Evolutionary conservation across 2,113 vertebrate species (phyloP).

Genomic region (Ardeotis arabs): DNA sequence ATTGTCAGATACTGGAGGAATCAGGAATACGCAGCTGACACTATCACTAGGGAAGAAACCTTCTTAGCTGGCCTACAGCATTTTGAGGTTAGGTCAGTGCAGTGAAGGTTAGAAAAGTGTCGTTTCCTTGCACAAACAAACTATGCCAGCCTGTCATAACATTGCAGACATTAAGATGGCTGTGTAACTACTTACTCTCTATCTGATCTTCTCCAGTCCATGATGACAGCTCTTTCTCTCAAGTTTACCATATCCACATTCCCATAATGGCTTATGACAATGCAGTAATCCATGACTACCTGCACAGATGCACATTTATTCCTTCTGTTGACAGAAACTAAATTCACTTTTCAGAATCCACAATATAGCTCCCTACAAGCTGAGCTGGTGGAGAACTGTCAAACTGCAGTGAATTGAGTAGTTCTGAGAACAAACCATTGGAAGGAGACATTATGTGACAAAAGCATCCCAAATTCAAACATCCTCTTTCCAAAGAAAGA

Average conservation of each 20-base stretch:
- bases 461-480: not conserved
- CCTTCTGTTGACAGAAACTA: conserved; percentile 5
- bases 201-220: not conserved
- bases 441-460: not conserved
- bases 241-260: not conserved
- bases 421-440: not conserved
- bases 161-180: not conserved
- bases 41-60: not conserved
- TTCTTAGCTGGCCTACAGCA: not conserved
- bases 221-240: not conserved
- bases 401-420: not conserved
- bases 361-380: not conserved
- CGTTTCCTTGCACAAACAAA: not conserved
- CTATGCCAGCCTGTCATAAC: not conserved
- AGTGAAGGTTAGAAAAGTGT: not conserved
- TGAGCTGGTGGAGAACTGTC: not conserved
- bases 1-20: not conserved
- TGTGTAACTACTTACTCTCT: not conserved
- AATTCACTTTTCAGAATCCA: not conserved
- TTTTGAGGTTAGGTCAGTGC: not conserved
- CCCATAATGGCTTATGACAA: not conserved
- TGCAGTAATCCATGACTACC: not conserved
- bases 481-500: not conserved
- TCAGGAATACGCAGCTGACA: not conserved
- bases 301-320: not conserved